Evolutionary conservation across 2,888 invertebrate species (phyloP).

Genomic region (Acanthosepion pharaonis): DNA sequence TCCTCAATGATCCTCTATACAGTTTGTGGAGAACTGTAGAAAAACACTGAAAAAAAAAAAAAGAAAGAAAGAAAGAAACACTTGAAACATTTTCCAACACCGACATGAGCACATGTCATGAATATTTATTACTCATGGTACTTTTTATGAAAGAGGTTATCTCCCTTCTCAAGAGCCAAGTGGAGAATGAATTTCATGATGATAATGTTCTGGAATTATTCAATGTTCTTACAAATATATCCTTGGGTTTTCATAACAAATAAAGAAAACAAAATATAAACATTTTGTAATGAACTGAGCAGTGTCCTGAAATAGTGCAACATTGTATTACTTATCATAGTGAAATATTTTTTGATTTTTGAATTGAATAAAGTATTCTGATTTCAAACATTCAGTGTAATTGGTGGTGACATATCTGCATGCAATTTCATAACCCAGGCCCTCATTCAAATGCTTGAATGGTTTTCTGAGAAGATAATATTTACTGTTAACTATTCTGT

Average conservation of each 20-base stretch:
- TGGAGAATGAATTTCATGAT: neutral
- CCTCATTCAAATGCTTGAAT: neutral
- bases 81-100: neutral
- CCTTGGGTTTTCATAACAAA: constrained; percentile 10
- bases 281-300: constrained; percentile 17
- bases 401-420: constrained; percentile 2
- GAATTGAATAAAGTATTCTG: neutral
- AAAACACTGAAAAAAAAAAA: neutral
- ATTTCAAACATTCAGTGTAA: neutral
- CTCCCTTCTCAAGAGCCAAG: neutral
- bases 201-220: neutral
- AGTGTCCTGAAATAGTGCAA: neutral
- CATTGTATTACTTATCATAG: neutral
- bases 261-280: neutral
- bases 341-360: constrained; percentile 33
- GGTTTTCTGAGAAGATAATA: neutral
- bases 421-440: neutral
- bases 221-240: neutral
- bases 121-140: neutral
- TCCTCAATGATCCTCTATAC: neutral
- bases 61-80: neutral
- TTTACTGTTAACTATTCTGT: neutral
- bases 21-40: neutral
- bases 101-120: neutral
- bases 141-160: neutral